These are phyloP conservation scores for Apodemia zela DNA, from an alignment of 2,888 invertebrate species.

Conservation along the genomic window DNA sequence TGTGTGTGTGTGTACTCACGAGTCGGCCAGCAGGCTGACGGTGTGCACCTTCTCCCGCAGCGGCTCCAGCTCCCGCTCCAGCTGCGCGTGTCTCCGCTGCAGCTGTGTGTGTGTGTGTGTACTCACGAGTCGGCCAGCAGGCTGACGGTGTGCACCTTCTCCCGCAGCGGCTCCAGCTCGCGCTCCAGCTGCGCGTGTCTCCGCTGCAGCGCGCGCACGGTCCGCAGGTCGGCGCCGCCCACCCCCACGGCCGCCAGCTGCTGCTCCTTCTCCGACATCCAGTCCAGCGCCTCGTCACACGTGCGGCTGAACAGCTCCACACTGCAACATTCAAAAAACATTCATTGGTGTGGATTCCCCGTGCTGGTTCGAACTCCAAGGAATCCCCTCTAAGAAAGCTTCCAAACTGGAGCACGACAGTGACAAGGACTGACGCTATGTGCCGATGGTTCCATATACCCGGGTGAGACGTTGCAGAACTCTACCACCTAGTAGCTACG, in stretches of 20 bases:
- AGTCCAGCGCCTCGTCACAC: conserved; percentile 97
- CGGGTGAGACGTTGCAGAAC: too few species aligned
- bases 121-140: conserved; percentile 91
- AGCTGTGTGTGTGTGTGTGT: not conserved
- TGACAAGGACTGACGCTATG: too few species aligned
- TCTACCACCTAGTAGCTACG: too few species aligned
- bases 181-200: conserved; percentile 95
- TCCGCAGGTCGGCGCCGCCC: conserved; percentile 92
- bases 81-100: too few species aligned
- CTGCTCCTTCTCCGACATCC: conserved; percentile 98
- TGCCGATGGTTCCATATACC: too few species aligned
- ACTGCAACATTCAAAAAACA: conserved; percentile 58
- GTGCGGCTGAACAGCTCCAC: conserved; percentile 97
- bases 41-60: conserved; percentile 95
- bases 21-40: conserved; percentile 92
- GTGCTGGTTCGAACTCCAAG: conserved; percentile 58
- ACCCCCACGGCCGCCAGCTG: conserved; percentile 89
- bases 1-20: conserved; percentile 68
- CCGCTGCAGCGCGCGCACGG: conserved; percentile 94
- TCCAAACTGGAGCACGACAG: too few species aligned
- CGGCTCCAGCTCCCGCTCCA: conserved; percentile 96
- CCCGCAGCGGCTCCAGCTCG: conserved; percentile 95
- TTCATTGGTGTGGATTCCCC: too few species aligned
- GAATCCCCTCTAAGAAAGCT: too few species aligned
- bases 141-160: conserved; percentile 94